Evolutionary conservation across 1,140 invertebrate genomes (phyloP), one percentile per base, ranked within the genome.

Genomic region (Thaumatotibia leucotreta): DNA sequence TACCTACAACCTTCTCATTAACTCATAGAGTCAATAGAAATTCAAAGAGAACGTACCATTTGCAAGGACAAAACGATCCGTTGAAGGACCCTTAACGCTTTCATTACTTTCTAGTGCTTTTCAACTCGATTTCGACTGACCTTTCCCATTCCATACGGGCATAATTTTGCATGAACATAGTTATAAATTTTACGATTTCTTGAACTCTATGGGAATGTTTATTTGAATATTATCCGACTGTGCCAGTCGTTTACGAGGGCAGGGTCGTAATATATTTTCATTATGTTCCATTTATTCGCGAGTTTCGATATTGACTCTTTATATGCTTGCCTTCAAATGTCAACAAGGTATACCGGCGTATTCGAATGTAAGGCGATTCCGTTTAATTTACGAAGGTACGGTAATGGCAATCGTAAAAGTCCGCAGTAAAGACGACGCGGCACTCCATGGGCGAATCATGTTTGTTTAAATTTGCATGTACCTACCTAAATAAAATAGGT

Each of bases 181-280:
- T 80, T 81, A 83, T 82, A 86, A 82, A 84, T 73, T 84, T 86
- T 82, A 86, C 75, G 82, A 76, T 83, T 81, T 79, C 78, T 75
- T 67, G 65, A 76, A 74, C 72, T 73, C 73, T 73, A 70, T 58
- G 52, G 76, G 77, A 82, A 82, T 80, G 76, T 86, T 84, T 84
- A 81, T 82, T 83, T 82, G 82, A 84, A 83, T 83, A 83, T 79
- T 77, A 76, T 82, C 82, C 73, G 74, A 61, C 72, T 78, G 63
- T 65, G 70, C 69, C 74, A 76, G 72, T 75, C 80, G 72, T 82
- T 83, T 84, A 83, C 81, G 81, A 83, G 73, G 74, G 62, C 76
- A 76, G 64, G 65, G 49, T 67, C 70, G 75, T 79, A 79, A 81
- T 83, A 82, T 83, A 84, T 84, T 86, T 84, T 84, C 81, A 84